Evolutionary conservation across 2,113 vertebrate species (phyloP), one percentile per base, ranked within the genome.

Genomic region (Gavialis gangeticus): DNA sequence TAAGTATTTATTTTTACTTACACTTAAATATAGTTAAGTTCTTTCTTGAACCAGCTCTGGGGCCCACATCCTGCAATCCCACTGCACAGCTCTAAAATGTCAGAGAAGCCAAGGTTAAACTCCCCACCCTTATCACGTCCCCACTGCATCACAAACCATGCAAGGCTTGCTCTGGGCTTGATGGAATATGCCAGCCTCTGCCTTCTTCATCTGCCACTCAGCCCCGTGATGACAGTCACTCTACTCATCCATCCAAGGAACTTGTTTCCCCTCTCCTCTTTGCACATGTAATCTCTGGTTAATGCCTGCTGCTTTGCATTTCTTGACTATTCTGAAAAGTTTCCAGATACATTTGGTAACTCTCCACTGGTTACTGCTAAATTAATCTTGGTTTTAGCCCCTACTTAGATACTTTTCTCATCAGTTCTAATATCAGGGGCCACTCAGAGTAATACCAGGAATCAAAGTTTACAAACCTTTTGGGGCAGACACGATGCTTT

Each of bases 121-220:
- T 59, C 46, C 8, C 10, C 56, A 12, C 4, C 22, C 21, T 28
- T 22, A 13, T 27, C 14, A n/a, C 55, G 22, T 66, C 56, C 0
- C 0, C 59, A 76, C 66, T 55, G 34, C 21, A 6, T 22, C 3
- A 10, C 0, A 0, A n/a, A 62, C 1, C 0, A 21, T 15, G n/a
- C 27, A 7, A 9, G 30, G 21, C n/a, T 12, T 2, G 28, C 19
- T 22, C 4, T 17, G 28, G 15, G n/a, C 7, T 25, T 28, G 28
- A 34, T 12, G 13, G 3, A 7, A 57, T 30, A 5, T n/a, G 57
- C n/a, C 57, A 78, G n/a, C 21, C 57, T 71, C n/a, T n/a, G n/a
- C 56, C 13, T 6, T 59, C 30, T 59, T 58, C 76, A 78, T 22
- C 57, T 58, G 57, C 56, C 22, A 30, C 6, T 24, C 14, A 13